phyloP scores from a whole-genome alignment of 2,888 invertebrate genomes.

The Celastrina argiolus region DNA sequence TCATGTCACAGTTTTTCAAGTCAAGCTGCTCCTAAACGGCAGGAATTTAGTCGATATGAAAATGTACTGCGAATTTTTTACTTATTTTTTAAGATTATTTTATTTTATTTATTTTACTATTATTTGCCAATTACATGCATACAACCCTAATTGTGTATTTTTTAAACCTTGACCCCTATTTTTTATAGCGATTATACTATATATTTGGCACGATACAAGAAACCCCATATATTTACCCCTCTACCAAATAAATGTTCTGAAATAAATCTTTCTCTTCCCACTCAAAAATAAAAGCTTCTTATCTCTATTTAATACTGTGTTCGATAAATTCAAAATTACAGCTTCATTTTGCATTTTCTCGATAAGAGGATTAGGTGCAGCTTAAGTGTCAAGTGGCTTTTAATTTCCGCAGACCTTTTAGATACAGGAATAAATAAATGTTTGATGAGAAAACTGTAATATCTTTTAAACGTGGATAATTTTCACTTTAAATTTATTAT shows the following conservation, averaged over 20 bases:
- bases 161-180: too few relatives aligned
- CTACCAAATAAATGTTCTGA: neutral
- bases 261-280: neutral
- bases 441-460: neutral
- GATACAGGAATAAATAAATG: neutral
- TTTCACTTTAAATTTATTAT: neutral
- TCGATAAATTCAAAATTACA: neutral
- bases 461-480: neutral
- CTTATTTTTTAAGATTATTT: too few relatives aligned
- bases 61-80: too few relatives aligned
- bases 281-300: neutral
- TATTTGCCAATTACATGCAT: too few relatives aligned
- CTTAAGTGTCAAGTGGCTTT: slow-evolving; percentile 3
- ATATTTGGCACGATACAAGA: too few relatives aligned
- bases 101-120: too few relatives aligned
- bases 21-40: too few relatives aligned
- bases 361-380: slow-evolving; percentile 4
- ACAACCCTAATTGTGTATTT: too few relatives aligned
- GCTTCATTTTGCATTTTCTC: neutral
- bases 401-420: slow-evolving; percentile 3
- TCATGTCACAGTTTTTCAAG: too few relatives aligned
- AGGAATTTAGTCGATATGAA: too few relatives aligned
- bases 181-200: too few relatives aligned
- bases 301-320: neutral
- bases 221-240: too few relatives aligned